phyloP scores from a whole-genome alignment of 2,888 invertebrate species.

The Crematogaster levior region DNA sequence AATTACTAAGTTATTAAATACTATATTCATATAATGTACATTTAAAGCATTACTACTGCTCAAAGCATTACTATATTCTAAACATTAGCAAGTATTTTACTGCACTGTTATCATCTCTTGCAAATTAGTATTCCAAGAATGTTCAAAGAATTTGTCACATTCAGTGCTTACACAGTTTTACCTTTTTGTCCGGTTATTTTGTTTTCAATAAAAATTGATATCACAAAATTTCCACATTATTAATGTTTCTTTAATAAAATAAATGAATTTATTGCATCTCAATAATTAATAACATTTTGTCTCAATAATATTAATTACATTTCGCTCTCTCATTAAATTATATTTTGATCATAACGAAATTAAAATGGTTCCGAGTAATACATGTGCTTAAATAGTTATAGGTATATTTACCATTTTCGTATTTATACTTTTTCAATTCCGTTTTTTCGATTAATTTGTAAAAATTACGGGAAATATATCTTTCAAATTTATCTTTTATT shows the following conservation, averaged over 20 bases:
- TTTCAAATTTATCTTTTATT: not conserved
- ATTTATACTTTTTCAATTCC: not conserved
- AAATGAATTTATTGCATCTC: too few species aligned
- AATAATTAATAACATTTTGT: too few species aligned
- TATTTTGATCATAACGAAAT: not conserved
- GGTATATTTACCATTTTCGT: not conserved
- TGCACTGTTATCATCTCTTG: slow-evolving; percentile 5
- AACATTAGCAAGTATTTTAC: not conserved
- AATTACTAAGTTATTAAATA: not conserved
- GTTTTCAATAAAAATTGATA: not conserved
- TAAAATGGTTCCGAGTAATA: not conserved
- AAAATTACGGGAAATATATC: not conserved
- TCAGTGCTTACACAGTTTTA: not conserved
- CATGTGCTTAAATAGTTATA: not conserved
- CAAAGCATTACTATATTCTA: not conserved
- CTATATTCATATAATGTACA: not conserved
- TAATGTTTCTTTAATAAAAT: not conserved
- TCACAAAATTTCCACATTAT: not conserved
- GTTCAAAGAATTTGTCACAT: not conserved
- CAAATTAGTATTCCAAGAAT: slow-evolving; percentile 3
- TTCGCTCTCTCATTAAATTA: not conserved
- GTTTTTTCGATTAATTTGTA: not conserved
- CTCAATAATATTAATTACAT: not conserved
- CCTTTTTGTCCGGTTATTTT: not conserved
- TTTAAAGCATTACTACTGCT: not conserved